Evolutionary conservation across 2,888 invertebrate genomes (phyloP).

Genomic region (Chaetoderma sp.): DNA sequence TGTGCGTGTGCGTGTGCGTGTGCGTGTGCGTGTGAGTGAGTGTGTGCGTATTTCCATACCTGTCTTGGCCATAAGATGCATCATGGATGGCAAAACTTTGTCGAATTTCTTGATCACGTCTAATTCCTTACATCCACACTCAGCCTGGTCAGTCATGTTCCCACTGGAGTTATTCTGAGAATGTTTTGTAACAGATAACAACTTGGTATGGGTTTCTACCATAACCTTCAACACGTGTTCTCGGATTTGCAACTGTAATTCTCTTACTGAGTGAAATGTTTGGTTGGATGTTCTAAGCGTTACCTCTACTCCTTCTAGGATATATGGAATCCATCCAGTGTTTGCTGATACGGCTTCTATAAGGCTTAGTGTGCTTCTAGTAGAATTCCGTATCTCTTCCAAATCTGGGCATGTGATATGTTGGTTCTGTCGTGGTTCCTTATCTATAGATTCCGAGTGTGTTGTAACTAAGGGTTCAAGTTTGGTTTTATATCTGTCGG

Average conservation of each 20-base stretch:
- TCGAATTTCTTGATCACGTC: slow-evolving; percentile 38
- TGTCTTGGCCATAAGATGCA: slow-evolving; percentile 52
- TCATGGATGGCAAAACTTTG: slow-evolving; percentile 49
- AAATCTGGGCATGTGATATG: slow-evolving; percentile 23
- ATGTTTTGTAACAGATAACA: no score
- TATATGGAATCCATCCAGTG: slow-evolving; percentile 57
- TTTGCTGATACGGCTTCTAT: slow-evolving; percentile 51
- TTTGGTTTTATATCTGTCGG: slow-evolving; percentile 7
- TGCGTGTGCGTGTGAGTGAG: no score
- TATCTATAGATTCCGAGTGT: neutral
- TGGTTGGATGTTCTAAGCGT: slow-evolving; percentile 50
- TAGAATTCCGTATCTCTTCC: slow-evolving; percentile 44
- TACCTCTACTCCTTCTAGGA: slow-evolving; percentile 49
- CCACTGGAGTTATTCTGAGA: neutral
- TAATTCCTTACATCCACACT: neutral
- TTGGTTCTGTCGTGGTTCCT: slow-evolving; percentile 9
- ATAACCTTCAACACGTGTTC: no score
- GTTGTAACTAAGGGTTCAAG: neutral
- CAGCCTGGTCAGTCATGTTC: neutral
- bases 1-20: no score
- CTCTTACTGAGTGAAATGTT: slow-evolving; percentile 22
- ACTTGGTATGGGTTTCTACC: no score
- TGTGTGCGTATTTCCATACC: no score
- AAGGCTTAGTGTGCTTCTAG: slow-evolving; percentile 45
- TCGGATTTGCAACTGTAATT: neutral